Percentiles rank a stretch among this genome's conserved stretches.
Conservation (phyloP, 1,140 invertebrate species). For the Linepithema humile region DNA sequence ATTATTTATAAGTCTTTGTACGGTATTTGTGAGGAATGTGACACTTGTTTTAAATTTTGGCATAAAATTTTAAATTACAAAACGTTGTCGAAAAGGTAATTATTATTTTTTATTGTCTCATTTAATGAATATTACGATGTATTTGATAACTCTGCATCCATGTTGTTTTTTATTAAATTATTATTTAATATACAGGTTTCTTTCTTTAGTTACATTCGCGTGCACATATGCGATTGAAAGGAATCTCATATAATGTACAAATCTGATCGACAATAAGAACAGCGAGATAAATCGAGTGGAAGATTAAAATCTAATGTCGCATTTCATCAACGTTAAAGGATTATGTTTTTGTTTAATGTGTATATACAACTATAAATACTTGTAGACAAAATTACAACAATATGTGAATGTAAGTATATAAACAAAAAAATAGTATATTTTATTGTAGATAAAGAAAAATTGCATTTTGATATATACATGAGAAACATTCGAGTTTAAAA, state of each 20-base stretch:
- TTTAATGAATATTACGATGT: background rate
- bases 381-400: background rate
- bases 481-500: conserved; percentile 22
- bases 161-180: conserved; percentile 39
- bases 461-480: background rate
- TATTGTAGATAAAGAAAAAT: conserved; percentile 4
- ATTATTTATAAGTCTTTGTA: conserved; percentile 37
- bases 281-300: background rate
- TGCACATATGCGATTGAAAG: conserved; percentile 3
- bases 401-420: background rate
- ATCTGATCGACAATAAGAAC: background rate
- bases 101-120: conserved; percentile 9
- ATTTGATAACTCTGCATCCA: background rate
- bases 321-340: background rate
- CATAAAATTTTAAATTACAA: conserved; percentile 25
- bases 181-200: conserved; percentile 39
- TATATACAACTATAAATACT: background rate
- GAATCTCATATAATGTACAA: conserved; percentile 8
- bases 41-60: conserved; percentile 23
- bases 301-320: background rate
- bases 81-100: background rate
- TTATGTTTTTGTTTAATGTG: background rate
- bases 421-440: conserved; percentile 25
- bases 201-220: conserved; percentile 40
- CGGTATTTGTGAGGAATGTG: background rate